A percentile compares a stretch with the other conserved stretches of the same genome.
Evolutionary conservation across 2,113 vertebrate genomes (phyloP).

Genomic region (Hystrix cristata): DNA sequence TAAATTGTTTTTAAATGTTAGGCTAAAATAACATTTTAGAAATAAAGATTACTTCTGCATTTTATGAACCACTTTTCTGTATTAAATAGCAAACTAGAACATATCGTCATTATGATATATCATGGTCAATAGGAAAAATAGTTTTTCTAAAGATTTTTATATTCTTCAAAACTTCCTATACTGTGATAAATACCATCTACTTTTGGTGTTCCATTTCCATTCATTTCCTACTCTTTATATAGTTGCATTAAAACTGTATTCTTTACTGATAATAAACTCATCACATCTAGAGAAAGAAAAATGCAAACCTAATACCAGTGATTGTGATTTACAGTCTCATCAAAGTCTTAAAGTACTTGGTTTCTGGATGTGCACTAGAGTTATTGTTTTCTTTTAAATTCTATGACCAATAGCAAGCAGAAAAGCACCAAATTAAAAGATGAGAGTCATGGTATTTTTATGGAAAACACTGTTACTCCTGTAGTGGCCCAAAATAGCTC

Average conservation of each 20-base stretch:
- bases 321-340: not conserved
- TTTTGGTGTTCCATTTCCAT: too few species aligned
- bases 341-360: not conserved
- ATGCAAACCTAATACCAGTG: not conserved
- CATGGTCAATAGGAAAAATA: too few species aligned
- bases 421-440: not conserved
- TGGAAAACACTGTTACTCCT: not conserved
- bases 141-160: too few species aligned
- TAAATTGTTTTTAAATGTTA: not conserved
- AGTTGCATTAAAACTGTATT: too few species aligned
- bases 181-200: too few species aligned
- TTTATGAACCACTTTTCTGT: not conserved
- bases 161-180: too few species aligned
- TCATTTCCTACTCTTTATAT: too few species aligned
- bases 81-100: not conserved
- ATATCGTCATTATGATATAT: too few species aligned
- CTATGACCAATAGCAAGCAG: not conserved
- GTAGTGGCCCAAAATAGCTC: not conserved
- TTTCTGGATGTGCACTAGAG: not conserved
- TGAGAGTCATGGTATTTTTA: not conserved
- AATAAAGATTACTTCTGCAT: not conserved
- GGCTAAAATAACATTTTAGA: not conserved
- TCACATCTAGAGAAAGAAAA: not conserved
- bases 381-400: not conserved
- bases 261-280: not conserved